Evolutionary conservation across 2,113 vertebrate genomes (phyloP), one percentile per base, ranked within the genome.

Genomic region (Marcusenius ussheri): DNA sequence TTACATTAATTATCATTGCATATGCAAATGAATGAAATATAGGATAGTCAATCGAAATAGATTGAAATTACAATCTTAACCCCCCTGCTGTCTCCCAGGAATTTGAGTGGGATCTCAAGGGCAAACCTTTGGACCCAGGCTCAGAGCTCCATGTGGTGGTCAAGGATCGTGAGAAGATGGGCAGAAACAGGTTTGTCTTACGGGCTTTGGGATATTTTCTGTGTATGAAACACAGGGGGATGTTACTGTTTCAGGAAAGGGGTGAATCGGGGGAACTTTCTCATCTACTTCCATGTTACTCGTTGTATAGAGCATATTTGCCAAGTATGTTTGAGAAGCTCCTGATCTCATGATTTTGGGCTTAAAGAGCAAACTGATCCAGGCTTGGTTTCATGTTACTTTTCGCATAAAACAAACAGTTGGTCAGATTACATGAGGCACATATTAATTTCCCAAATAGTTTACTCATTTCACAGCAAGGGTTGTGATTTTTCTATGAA

Each of bases 81-180:
- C n/a, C 19, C 5, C 83, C 56, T n/a, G 27, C 3, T 91, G 19
- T 91, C 58, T 3, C 0, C 49, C 91, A 99, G 98, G 98, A 98
- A 0, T 99, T 99, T 0, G 98, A 99, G 88, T 99, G 98, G 98
- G 98, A 99, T 50, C 95, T 99, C 89, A 99, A 99, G 93, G 98
- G 98, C 62, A 35, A 96, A 11, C 97, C 98, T 2, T 91, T 99
- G 94, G 98, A 99, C 90, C 94, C 96, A 0, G 92, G 92, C 0
- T 95, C 97, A 0, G 98, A 99, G 92, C 96, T 99, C 70, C 97
- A 96, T 0, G 96, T 98, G 10, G 98, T 99, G 0, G 97, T 99
- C 80, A 99, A 99, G 90, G 98, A 99, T 94, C 98, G 99, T 92
- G 98, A 99, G 93, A 99, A 97, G 0, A 95, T 99, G 96, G 98